Base-by-base conservation (phyloP, 2,113 vertebrate genomes). In the Cyanoderma ruficeps region DNA sequence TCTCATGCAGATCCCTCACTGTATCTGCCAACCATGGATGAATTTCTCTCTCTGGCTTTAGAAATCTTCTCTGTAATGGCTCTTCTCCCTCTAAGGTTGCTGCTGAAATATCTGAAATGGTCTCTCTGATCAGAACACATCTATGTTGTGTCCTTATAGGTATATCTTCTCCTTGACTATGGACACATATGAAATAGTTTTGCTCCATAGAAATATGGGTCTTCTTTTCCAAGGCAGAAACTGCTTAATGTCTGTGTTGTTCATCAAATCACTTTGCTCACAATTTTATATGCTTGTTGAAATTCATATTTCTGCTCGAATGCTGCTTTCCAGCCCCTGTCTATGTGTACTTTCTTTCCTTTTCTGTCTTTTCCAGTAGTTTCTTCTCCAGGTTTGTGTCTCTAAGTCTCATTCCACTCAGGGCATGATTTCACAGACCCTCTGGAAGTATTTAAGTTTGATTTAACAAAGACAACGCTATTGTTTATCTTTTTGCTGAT, bases 381-480 rank as follows among this genome's bases (percentile, higher is more conserved):
- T 90, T 69, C 28, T 57, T 24, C 24, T 27, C 9, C 67, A 70
- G 9, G 21, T 89, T 81, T 87, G 17, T 55, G n/a, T 86, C 56
- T 65, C 56, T 49, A 35, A 47, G 50, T 77, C 60, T 74, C 24
- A 19, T 49, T 88, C 37, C 16, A 27, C 25, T 49, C 33, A 28
- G 46, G 50, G 24, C 8, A 19, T 22, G 28, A 70, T 61, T 69
- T 63, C 75, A 65, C 19, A 70, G 27, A 49, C 18, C 7, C 20
- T 33, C 31, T 88, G 19, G 11, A 76, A 71, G 4, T 16, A 4
- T 42, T 80, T 37, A 57, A 27, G 13, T 70, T 83, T 69, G 9
- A 28, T 85, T 59, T 50, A 60, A 52, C 2, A 3, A n/a, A 77
- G 42, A 28, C 13, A 70, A 37, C 0, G 0, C 9, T 53, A 8